Conservation (phyloP, 2,113 vertebrate genomes). For the Excalfactoria chinensis region DNA sequence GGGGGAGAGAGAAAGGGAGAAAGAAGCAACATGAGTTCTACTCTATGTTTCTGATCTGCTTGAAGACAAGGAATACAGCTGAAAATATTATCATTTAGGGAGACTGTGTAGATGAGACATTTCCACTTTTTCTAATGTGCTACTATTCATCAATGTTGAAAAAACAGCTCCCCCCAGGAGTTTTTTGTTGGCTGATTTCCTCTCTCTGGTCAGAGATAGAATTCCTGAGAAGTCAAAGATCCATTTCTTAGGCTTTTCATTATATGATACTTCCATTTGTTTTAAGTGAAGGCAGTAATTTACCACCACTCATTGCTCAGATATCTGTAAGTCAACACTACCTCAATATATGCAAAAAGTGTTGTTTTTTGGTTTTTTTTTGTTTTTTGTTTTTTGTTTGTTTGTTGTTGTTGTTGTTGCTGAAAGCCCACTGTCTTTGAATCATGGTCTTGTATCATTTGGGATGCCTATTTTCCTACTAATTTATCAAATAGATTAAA, state of each 20-base stretch:
- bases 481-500: background rate
- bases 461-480: background rate
- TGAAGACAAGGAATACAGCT: background rate
- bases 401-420: background rate
- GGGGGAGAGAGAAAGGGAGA: background rate
- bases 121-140: background rate
- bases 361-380: no score
- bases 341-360: background rate
- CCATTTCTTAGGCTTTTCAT: background rate
- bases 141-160: background rate
- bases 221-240: background rate
- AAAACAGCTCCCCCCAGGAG: background rate
- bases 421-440: background rate
- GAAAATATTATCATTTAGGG: background rate
- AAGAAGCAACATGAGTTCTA: background rate
- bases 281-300: background rate
- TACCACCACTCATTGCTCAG: background rate
- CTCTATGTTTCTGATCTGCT: background rate
- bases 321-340: background rate
- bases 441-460: background rate
- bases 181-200: background rate
- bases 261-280: background rate
- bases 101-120: background rate
- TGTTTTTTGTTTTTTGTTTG: no score
- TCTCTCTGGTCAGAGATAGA: background rate